Conservation (phyloP, 1,140 invertebrate genomes). For the Ridgeia piscesae region DNA sequence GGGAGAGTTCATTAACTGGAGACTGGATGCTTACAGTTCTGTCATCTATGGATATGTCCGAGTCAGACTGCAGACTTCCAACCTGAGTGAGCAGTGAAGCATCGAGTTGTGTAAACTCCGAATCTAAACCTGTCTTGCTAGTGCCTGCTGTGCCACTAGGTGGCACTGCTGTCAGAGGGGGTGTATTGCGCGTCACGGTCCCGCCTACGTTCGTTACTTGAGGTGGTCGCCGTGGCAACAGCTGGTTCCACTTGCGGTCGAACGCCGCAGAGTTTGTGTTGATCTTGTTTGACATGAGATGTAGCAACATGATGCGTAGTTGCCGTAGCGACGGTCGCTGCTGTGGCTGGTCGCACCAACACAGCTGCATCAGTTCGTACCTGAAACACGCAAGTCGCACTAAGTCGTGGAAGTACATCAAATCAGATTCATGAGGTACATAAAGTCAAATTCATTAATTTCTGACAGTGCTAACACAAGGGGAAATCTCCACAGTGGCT, state of each 20-base stretch:
- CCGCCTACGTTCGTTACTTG: constrained; percentile 5
- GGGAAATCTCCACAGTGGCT: not conserved
- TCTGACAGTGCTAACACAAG: constrained; percentile 1
- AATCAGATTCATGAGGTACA: no score
- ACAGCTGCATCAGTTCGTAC: constrained; percentile 69
- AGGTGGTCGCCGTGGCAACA: constrained; percentile 22
- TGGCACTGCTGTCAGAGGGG: not conserved
- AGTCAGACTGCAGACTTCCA: constrained; percentile 17
- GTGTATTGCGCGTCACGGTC: not conserved
- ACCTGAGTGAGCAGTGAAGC: constrained; percentile 1
- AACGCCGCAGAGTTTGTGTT: constrained; percentile 34
- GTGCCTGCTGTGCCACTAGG: not conserved
- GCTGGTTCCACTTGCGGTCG: constrained; percentile 41
- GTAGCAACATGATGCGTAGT: constrained; percentile 57
- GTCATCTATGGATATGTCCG: not conserved
- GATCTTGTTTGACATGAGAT: constrained; percentile 49
- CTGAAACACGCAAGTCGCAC: constrained; percentile 54
- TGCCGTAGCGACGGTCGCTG: constrained; percentile 60
- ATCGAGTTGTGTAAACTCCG: not conserved
- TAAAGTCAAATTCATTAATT: no score
- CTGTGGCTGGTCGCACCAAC: constrained; percentile 62
- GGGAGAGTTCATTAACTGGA: constrained; percentile 21
- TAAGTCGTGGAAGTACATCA: no score
- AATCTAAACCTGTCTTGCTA: not conserved
- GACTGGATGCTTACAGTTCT: constrained; percentile 1